A percentile compares a stretch with the other conserved stretches of the same genome.
Conservation (phyloP, 2,888 invertebrate genomes). For the Cryptocephalus primarius region DNA sequence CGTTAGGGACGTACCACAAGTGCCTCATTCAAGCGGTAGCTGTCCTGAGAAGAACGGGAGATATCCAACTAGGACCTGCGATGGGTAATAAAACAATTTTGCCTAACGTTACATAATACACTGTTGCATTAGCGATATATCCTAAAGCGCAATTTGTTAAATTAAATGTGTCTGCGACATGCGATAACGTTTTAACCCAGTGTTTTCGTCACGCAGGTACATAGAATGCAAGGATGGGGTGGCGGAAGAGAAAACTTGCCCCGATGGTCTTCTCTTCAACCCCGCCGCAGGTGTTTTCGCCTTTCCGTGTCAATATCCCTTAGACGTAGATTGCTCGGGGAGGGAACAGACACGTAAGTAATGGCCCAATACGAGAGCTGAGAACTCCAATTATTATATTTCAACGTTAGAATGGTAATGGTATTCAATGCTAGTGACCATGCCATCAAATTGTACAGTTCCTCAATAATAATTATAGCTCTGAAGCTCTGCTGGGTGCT, state of each 20-base stretch:
- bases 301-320: slow-evolving; percentile 77
- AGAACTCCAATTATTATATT: background rate
- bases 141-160: too few species aligned
- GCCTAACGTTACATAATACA: too few species aligned
- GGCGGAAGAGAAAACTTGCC: slow-evolving; percentile 63
- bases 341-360: slow-evolving; percentile 57
- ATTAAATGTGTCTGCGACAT: too few species aligned
- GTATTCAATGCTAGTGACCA: background rate
- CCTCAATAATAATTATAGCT: too few species aligned
- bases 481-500: too few species aligned
- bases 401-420: background rate
- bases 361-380: background rate
- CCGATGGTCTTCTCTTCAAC: slow-evolving; percentile 73
- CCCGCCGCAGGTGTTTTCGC: slow-evolving; percentile 52
- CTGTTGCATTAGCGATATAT: too few species aligned
- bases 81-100: slow-evolving; percentile 18
- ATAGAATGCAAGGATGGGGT: slow-evolving; percentile 55
- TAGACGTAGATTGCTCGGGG: slow-evolving; percentile 66
- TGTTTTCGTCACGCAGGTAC: slow-evolving; percentile 24
- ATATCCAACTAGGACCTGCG: slow-evolving; percentile 22
- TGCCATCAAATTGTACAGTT: too few species aligned
- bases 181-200: too few species aligned
- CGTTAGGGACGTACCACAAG: slow-evolving; percentile 13
- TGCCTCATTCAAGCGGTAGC: slow-evolving; percentile 11
- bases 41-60: slow-evolving; percentile 20